phyloP scores from a whole-genome alignment of 2,113 vertebrate species.

The Sorex araneus region DNA sequence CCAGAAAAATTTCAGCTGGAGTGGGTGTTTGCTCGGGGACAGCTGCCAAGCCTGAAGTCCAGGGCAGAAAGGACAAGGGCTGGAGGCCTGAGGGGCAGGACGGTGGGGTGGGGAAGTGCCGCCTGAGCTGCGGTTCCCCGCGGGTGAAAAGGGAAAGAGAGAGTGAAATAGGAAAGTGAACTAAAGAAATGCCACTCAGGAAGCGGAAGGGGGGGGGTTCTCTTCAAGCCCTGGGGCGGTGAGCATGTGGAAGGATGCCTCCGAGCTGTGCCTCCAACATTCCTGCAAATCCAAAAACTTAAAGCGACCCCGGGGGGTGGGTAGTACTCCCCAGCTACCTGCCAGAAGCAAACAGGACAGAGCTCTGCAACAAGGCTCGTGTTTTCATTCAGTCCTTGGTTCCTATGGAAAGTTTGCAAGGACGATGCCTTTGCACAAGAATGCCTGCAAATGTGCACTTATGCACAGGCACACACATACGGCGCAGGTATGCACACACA shows the following conservation, averaged over 20 bases:
- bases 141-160: constrained; percentile 5
- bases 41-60: constrained; percentile 24
- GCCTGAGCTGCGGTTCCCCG: neutral
- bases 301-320: constrained; percentile 2
- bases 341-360: constrained; percentile 18
- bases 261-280: neutral
- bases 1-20: constrained; percentile 52
- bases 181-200: neutral
- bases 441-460: neutral
- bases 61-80: neutral
- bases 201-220: neutral
- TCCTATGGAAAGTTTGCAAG: constrained; percentile 46
- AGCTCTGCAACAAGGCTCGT: neutral
- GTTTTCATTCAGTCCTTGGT: constrained; percentile 1
- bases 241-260: neutral
- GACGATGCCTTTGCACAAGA: neutral
- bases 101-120: neutral
- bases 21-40: neutral
- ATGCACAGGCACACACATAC: too few species aligned
- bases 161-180: neutral
- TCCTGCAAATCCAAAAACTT: constrained; percentile 38
- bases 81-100: neutral
- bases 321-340: neutral
- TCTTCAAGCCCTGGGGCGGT: neutral
- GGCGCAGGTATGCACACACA: too few species aligned